Evolutionary conservation across 2,888 invertebrate genomes (phyloP), one percentile per base, ranked within the genome.

Genomic region (Girardia tigrina): DNA sequence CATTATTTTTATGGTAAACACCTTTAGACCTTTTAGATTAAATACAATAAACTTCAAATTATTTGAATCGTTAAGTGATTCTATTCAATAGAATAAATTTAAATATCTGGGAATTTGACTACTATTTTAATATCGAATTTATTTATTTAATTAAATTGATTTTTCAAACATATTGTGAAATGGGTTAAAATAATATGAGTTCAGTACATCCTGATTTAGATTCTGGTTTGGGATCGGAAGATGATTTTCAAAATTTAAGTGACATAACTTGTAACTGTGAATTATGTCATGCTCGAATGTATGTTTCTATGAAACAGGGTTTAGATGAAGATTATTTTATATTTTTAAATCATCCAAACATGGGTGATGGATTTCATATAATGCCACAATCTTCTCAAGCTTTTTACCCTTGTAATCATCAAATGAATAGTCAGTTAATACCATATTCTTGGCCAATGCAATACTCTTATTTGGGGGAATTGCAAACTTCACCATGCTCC

Each of bases 331-430:
- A 75, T 16, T 75, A 70, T 73, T 75, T 70, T 29, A 29, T 70
- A 28, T 75, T 70, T 23, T 27, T 70, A 20, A 70, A 75, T 28
- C 75, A 75, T 23, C 75, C 70, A 73, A 70, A 71, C 26, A 75
- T 70, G 70, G 75, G 75, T 2, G 75, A 75, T 23, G 75, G 75
- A 28, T 75, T 75, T 73, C 75, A 75, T 73, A 26, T 75, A 75
- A 69, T 70, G 28, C 70, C 71, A 1, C 75, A 69, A 6, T 29
- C 27, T 16, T 70, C 75, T 6, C 56, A 56, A n/a, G 71, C 75
- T 2, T 75, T 23, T 71, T 28, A 70, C 29, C 75, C 75, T 20
- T 71, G 29, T 26, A 29, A 14, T 70, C 75, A 75, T 23, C 75
- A 70, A 29, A 23, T 28, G 14, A 70, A 75, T 26, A 70, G 20